Evolutionary conservation across 2,113 vertebrate species (phyloP), one percentile per base, ranked within the genome.

Genomic region (Mohoua ochrocephala): DNA sequence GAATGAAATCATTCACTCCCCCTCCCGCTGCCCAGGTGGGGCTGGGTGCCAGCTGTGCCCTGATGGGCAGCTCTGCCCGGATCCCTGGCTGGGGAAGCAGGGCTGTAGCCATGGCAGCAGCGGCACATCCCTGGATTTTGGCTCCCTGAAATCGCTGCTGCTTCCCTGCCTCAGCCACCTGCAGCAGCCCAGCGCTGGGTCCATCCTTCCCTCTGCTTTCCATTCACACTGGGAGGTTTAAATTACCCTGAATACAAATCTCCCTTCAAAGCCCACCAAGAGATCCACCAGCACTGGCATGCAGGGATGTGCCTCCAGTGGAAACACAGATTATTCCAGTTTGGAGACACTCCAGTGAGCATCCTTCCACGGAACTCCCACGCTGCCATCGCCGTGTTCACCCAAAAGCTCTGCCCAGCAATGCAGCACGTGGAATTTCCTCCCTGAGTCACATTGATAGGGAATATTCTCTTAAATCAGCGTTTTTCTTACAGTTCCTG

Each of bases 201-300:
- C 82, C 15, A 3, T 4, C 78, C 9, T 3, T 8, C 42, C 57
- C 70, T 33, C 1, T 2, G 52, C 57, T 42, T 35, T n/a, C 30
- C 71, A 13, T 39, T 5, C 11, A 24, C 22, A 17, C 7, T 7
- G 57, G n/a, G n/a, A 41, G n/a, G 45, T 26, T 57, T 10, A 24
- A 77, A 45, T 71, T 11, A 2, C 35, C 64, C 88, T 4, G 28
- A 37, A 53, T 2, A 9, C n/a, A 45, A 82, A 94, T 7, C 77
- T 69, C 35, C 63, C 80, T 57, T 52, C 80, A 26, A 35, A 63
- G 81, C 77, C 60, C 41, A 31, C 15, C 39, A 14, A 17, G 57
- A 50, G 35, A 23, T 6, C 31, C 64, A 13, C 7, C 8, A 5
- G 81, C 82, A 26, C 18, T 14, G 10, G 39, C 0, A 2, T 4